Percentiles rank a stretch among this genome's conserved stretches.
phyloP scores from a whole-genome alignment of 2,888 invertebrate genomes.

The Laothoe populi region DNA sequence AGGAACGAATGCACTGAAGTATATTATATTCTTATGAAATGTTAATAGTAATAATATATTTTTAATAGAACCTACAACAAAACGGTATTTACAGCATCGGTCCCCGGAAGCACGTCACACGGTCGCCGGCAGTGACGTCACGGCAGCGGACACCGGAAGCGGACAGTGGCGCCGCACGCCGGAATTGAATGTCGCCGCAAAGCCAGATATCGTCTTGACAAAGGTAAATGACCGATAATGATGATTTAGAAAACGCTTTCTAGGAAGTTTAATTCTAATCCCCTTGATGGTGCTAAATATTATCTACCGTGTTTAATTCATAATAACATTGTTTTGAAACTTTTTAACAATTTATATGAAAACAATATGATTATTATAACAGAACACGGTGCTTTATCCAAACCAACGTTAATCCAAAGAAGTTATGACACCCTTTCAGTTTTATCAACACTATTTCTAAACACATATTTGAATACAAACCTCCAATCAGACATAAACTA shows the following conservation, averaged over 20 bases:
- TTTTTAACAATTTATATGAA: no score
- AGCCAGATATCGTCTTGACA: conserved; percentile 66
- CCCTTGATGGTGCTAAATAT: no score
- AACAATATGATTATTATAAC: no score
- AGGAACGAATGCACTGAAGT: no score
- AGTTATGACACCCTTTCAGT: no score
- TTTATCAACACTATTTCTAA: not conserved
- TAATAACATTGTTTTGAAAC: not conserved
- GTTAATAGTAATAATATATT: not conserved
- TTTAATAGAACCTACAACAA: conserved; percentile 30
- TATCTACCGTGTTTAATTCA: no score
- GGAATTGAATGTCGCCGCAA: conserved; percentile 73
- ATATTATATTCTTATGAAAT: no score
- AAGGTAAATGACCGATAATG: conserved; percentile 68
- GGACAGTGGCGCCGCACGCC: conserved; percentile 69
- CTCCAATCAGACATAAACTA: not conserved
- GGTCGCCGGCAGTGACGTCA: conserved; percentile 72
- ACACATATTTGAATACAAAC: not conserved
- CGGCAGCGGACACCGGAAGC: conserved; percentile 71
- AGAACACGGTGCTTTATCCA: no score
- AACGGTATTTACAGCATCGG: conserved; percentile 48
- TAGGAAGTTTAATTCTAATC: not conserved
- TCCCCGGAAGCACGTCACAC: conserved; percentile 76
- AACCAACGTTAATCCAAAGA: no score
- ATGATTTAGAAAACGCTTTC: conserved; percentile 11